Base-by-base conservation (phyloP, 2,888 invertebrate genomes). In the Eupithecia subumbrata region DNA sequence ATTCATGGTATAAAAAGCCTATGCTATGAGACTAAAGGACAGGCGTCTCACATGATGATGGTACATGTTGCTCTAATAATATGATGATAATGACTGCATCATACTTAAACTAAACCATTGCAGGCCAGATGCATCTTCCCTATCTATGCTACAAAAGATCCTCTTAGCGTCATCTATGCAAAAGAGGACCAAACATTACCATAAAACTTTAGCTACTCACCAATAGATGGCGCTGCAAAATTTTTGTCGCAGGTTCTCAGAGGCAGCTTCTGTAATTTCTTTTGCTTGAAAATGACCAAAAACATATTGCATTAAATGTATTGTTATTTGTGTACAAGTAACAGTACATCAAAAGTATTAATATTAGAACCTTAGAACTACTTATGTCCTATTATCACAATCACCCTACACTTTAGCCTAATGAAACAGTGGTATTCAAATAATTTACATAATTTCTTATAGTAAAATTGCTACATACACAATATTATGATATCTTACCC, bases 401-500 rank as follows among this genome's bases (percentile, higher is more conserved):
- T 56, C 11, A 56, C 56, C 9, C 56, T 56, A 60, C 56, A 12
- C 14, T 40, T 43, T 7, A 43, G 4, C 67, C 67, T 67, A 67
- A 64, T 67, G n/a, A 70, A 72, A 72, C 69, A 78, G 80, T 80
- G 81, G 80, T 79, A 78, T 78, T 79, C 81, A 80, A 80, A 37
- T 22, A 79, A 77, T 63, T 43, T 52, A 70, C 25, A 18, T 45
- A 60, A 34, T 8, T 67, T 67, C 52, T 66, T 40, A 18, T 30
- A 14, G n/a, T 64, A 43, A 69, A 73, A 82, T 56, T 25, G 81
- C 89, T 88, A 90, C 82, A 90, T 78, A 76, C 3, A 4, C 16
- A 48, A 72, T 63, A 37, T n/a, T 71, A 30, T 69, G 25, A 43
- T 43, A 73, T 96, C 97, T 97, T 91, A 97, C 98, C 98, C 96